Conservation (phyloP, 2,888 invertebrate species). For the Ptilodon capucinus region DNA sequence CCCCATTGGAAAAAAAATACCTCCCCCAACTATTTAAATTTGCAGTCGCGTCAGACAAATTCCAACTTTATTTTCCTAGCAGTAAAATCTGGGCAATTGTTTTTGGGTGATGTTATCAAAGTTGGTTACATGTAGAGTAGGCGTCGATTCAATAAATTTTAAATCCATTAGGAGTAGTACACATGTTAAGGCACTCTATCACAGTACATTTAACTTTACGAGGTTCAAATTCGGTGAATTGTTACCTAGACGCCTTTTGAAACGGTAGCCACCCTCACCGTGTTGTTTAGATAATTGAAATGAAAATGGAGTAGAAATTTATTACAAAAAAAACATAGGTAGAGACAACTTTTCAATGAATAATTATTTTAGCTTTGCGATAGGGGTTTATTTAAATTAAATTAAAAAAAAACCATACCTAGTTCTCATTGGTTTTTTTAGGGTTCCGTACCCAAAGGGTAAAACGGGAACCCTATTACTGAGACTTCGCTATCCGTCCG, state of each 20-base stretch:
- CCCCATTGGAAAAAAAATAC: conserved; percentile 18
- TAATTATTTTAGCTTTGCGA: too few relatives aligned
- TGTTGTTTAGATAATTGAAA: conserved; percentile 23
- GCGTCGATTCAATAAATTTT: conserved; percentile 77
- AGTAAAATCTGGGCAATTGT: conserved; percentile 10
- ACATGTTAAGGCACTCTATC: conserved; percentile 70
- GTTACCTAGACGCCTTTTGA: conserved; percentile 60
- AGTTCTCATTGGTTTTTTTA: too few relatives aligned
- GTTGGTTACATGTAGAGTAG: conserved; percentile 51
- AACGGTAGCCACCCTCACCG: conserved; percentile 39
- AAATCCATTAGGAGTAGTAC: conserved; percentile 80
- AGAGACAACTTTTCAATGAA: too few relatives aligned
- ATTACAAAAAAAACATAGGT: too few relatives aligned
- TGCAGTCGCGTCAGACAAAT: background rate
- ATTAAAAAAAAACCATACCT: too few relatives aligned
- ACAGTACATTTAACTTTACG: conserved; percentile 81
- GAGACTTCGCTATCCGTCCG: too few relatives aligned
- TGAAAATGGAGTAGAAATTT: background rate
- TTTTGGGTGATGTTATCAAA: background rate
- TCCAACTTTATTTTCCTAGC: conserved; percentile 9
- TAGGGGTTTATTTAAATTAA: too few relatives aligned
- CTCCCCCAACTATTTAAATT: conserved; percentile 1
- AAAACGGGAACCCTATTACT: too few relatives aligned
- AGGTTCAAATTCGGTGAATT: conserved; percentile 78
- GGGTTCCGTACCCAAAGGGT: too few relatives aligned